Base-by-base conservation (phyloP, 2,888 invertebrate species). In the Caenorhabditis panamensis region DNA sequence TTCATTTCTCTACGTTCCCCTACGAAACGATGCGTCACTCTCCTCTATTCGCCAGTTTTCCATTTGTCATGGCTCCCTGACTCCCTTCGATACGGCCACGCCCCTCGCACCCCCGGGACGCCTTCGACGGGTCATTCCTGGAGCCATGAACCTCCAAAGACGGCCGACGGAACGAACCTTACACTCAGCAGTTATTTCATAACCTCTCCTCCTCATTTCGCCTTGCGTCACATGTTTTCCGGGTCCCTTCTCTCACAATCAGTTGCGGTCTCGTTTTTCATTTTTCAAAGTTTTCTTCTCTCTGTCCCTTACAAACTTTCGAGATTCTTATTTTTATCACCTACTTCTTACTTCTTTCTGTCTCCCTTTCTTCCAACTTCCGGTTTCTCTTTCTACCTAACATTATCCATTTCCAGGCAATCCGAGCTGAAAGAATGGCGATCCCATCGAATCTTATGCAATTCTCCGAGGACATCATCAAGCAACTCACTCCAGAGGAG, bases 401-500 rank as follows among this genome's bases (percentile, higher is more conserved):
- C 62, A 31, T 47, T 63, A 26, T 26, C 47, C 63, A 20, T 18
- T 72, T 81, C 26, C 47, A 77, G 80, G 76, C 76, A 76, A 37
- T 81, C 61, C 58, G 76, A 71, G 80, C 76, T 44, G 77, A 78
- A 69, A 82, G 73, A 73, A 77, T 82, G 82, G 82, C 80, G 67
- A 68, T 82, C 26, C 77, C 84, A 66, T 72, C 82, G 22, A 86
- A 84, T 63, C 66, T 89, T 67, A 90, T 90, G 90, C 87, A 88
- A 78, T 89, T 90, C 79, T 84, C 84, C 62, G 90, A 90, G 82
- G 90, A 90, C 61, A 90, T 88, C 64, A 90, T 90, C 84, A 90
- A 89, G 77, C 85, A 90, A 88, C 69, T 90, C 71, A 88, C 90
- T 6, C 89, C 89, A 9, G 90, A 90, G 61, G 90, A 91, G 63